Evolutionary conservation across 2,113 vertebrate species (phyloP), one percentile per base, ranked within the genome.

Genomic region (Suncus etruscus): DNA sequence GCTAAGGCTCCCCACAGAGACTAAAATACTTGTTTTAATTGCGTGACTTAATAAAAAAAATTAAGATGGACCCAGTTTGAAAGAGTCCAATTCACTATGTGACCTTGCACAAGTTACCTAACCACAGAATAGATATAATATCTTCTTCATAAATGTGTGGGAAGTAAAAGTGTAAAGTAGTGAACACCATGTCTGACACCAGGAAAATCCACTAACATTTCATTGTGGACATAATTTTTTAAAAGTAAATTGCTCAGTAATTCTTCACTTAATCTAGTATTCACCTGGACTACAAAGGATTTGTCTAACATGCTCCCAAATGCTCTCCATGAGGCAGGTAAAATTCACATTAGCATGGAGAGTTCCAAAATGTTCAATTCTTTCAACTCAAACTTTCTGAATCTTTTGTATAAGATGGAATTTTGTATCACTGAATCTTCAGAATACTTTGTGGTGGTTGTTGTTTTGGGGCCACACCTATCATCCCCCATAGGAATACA

Each of bases 21-120:
- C n/a, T 6, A 20, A 61, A 58, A 79, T 47, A 78, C 66, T 51
- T 77, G 20, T 74, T 2, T 87, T 68, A 83, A 80, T 4, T 69
- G 48, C 58, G 74, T n/a, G 9, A 29, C 77, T 76, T 83, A 6
- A 11, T 73, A 66, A 73, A 75, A 66, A 73, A 86, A 86, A 61
- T 77, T 73, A 72, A 77, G 54, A 32, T 11, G 72, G 72, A 87
- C 12, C 9, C 78, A 66, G 45, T 66, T 77, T n/a, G 47, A 48
- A 70, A 83, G 29, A 74, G 32, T 47, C 45, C 65, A 83, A 48
- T 91, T 83, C 84, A 29, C 48, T 83, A 50, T 10, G 12, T 45
- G 61, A 74, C 73, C 32, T 73, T 73, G 80, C 29, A n/a, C 73
- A 68, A 82, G 51, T 54, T 77, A 91, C 18, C 77, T 73, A 91